Evolutionary conservation across 2,888 invertebrate species (phyloP).

Genomic region (Chymomyza amoena): DNA sequence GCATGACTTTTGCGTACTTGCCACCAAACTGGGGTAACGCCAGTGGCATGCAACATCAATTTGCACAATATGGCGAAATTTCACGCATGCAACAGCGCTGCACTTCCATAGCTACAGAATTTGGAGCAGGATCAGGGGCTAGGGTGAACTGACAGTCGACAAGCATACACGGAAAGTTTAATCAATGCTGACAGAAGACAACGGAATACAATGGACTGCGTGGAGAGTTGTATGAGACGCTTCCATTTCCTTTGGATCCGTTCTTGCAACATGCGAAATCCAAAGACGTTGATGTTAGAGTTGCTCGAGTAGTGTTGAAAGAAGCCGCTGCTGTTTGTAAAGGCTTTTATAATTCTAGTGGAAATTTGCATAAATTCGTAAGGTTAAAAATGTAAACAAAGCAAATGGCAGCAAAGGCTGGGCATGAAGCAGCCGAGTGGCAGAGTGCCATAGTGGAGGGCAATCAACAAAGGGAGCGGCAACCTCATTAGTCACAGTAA

Average conservation of each 20-base stretch:
- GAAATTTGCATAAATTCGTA: conserved; percentile 46
- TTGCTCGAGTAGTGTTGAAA: background rate
- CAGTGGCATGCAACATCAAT: conserved; percentile 59
- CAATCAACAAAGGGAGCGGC: conserved; percentile 62
- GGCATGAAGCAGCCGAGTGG: background rate
- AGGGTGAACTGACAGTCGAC: conserved; percentile 25
- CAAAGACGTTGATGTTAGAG: background rate
- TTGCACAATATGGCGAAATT: conserved; percentile 65
- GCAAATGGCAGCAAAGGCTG: background rate
- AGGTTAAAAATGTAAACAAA: conserved; percentile 6
- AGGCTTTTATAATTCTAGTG: conserved; percentile 32
- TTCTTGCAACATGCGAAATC: background rate
- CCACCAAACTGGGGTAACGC: conserved; percentile 39
- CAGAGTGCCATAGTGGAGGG: no score
- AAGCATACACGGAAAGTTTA: conserved; percentile 61
- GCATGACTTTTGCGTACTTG: conserved; percentile 63
- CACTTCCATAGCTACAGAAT: conserved; percentile 12
- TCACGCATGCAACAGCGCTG: conserved; percentile 50
- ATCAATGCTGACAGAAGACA: conserved; percentile 66
- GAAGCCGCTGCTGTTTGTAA: background rate
- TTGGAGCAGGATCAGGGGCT: background rate
- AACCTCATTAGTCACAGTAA: conserved; percentile 58
- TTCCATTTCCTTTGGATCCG: background rate
- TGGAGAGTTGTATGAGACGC: background rate
- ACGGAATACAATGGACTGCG: conserved; percentile 42